phyloP scores from a whole-genome alignment of 2,113 vertebrate species.

The Mugil cephalus region DNA sequence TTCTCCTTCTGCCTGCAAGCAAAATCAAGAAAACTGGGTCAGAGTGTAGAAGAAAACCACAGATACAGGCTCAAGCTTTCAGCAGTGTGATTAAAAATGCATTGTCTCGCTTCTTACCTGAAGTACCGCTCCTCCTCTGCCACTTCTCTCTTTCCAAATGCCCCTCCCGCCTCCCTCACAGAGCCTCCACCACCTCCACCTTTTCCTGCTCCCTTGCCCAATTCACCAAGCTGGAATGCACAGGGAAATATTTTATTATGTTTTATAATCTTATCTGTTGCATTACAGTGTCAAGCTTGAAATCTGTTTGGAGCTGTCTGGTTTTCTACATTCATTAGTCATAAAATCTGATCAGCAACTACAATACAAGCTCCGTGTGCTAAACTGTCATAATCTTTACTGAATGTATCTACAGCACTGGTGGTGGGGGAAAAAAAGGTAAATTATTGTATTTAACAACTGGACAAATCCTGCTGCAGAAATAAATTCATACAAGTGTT shows the following conservation, averaged over 20 bases:
- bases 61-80: background rate
- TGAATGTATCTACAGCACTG: too few species aligned
- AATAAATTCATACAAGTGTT: too few species aligned
- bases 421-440: too few species aligned
- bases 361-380: too few species aligned
- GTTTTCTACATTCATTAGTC: too few species aligned
- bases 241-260: background rate
- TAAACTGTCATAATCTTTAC: too few species aligned
- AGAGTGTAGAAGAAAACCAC: background rate
- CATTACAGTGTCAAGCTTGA: too few species aligned
- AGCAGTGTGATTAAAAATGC: background rate
- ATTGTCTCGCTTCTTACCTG: conserved; percentile 77
- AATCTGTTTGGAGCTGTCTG: too few species aligned
- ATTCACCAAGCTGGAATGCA: conserved; percentile 85
- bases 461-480: too few species aligned
- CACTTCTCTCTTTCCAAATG: conserved; percentile 88
- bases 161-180: conserved; percentile 90
- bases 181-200: conserved; percentile 86
- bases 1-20: conserved; percentile 87
- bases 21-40: conserved; percentile 17
- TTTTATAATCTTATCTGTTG: too few species aligned
- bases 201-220: conserved; percentile 88
- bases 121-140: conserved; percentile 94
- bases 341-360: too few species aligned
- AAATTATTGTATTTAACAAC: too few species aligned